phyloP scores from a whole-genome alignment of 2,888 invertebrate genomes.

The Lamellibrachia satsuma region DNA sequence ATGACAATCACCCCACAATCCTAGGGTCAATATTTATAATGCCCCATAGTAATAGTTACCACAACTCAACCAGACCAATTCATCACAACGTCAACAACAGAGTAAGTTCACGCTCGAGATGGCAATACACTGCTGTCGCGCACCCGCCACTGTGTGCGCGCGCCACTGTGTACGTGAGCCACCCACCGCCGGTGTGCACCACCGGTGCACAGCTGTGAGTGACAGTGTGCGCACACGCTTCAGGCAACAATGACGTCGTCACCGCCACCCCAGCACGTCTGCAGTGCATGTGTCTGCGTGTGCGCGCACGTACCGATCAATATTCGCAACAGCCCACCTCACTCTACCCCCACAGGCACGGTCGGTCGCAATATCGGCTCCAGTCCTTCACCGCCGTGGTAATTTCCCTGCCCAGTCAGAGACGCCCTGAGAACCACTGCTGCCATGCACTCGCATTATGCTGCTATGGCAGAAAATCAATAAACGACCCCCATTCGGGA shows the following conservation, averaged over 20 bases:
- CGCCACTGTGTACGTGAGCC: background rate
- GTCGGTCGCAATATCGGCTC: conserved; percentile 12
- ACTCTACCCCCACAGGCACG: conserved; percentile 4
- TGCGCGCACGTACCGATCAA: conserved; percentile 8
- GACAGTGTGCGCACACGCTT: background rate
- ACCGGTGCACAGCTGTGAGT: background rate
- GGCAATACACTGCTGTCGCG: background rate
- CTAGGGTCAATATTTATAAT: background rate
- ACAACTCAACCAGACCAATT: background rate
- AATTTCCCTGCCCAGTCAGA: background rate
- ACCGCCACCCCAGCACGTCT: background rate
- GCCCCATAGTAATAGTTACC: background rate
- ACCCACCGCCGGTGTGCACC: background rate
- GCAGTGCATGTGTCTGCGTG: background rate
- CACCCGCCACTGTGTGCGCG: background rate
- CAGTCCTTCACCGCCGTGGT: background rate
- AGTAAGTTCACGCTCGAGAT: background rate
- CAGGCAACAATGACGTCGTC: background rate
- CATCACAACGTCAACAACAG: background rate
- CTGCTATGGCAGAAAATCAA: background rate
- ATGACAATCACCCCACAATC: background rate
- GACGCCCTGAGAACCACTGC: background rate
- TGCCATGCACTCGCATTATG: background rate
- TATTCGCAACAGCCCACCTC: background rate
- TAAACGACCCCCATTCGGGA: conserved; percentile 1